Evolutionary conservation across 2,797 vertebrate species (phyloP).

Genomic region (Gadopsis marmoratus): DNA sequence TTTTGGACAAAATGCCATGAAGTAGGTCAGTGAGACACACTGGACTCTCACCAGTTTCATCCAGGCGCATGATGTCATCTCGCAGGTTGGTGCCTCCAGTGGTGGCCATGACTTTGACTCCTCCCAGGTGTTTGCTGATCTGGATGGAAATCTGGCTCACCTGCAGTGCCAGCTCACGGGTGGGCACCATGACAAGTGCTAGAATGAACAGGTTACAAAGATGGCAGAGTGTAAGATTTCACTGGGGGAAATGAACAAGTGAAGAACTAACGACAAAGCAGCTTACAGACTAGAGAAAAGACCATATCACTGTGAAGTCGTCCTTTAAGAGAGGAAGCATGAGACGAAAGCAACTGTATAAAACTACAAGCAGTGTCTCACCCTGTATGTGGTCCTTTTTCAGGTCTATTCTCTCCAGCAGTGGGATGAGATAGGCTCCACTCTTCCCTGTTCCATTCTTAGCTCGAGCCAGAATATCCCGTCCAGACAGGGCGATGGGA

Average conservation of each 20-base stretch:
- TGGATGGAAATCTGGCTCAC: constrained; percentile 89
- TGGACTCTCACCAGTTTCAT: constrained; percentile 81
- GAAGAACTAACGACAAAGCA: background rate
- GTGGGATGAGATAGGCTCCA: constrained; percentile 88
- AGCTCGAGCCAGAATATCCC: constrained; percentile 88
- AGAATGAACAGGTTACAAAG: background rate
- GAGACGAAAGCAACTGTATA: too few species aligned
- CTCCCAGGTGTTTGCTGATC: constrained; percentile 88
- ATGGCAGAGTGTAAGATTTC: background rate
- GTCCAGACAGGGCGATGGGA: constrained; percentile 88
- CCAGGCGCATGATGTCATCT: constrained; percentile 89
- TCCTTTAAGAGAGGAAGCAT: too few species aligned
- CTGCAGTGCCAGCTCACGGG: constrained; percentile 88
- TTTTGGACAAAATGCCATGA: background rate
- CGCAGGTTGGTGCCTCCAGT: constrained; percentile 88
- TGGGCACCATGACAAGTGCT: constrained; percentile 88
- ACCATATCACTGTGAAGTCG: background rate
- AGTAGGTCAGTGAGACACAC: background rate
- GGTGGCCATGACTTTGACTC: constrained; percentile 89
- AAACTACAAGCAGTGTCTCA: constrained; percentile 54
- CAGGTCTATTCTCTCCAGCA: constrained; percentile 89
- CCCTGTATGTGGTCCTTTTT: constrained; percentile 88
- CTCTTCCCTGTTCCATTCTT: constrained; percentile 90
- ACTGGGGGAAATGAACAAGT: background rate
- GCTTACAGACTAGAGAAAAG: background rate